These are phyloP conservation scores for Zaprionus davidi DNA, from an alignment of 1,140 invertebrate genomes.

Conservation along the genomic window DNA sequence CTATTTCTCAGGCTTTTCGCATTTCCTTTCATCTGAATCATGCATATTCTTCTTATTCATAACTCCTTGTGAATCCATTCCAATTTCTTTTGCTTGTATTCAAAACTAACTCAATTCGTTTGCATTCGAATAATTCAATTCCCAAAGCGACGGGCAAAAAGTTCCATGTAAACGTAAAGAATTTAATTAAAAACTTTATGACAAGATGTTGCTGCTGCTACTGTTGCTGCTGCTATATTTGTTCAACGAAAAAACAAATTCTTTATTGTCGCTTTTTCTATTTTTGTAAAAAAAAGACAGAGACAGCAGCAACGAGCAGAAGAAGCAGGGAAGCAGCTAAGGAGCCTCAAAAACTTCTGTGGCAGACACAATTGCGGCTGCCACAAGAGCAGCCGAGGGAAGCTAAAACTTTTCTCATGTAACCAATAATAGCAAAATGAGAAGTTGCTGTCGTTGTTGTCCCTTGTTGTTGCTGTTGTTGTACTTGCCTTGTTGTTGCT, in stretches of 20 bases:
- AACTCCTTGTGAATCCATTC: constrained; percentile 9
- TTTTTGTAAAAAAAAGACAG: constrained; percentile 18
- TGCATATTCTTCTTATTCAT: neutral
- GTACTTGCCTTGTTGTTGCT: constrained; percentile 4
- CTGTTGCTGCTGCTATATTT: constrained; percentile 15
- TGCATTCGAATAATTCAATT: constrained; percentile 21
- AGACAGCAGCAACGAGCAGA: constrained; percentile 38
- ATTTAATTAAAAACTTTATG: constrained; percentile 83
- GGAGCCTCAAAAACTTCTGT: constrained; percentile 72
- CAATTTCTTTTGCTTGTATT: neutral
- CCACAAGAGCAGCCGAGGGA: constrained; percentile 21
- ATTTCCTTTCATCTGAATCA: neutral
- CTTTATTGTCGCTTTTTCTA: constrained; percentile 24
- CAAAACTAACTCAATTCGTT: constrained; percentile 39
- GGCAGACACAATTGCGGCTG: constrained; percentile 77
- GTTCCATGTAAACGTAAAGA: constrained; percentile 69
- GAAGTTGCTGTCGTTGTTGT: constrained; percentile 37
- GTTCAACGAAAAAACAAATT: constrained; percentile 36
- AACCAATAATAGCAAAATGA: constrained; percentile 77
- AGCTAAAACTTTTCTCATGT: constrained; percentile 70
- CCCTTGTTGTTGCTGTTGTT: constrained; percentile 28
- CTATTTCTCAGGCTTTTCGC: neutral
- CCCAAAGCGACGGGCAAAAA: constrained; percentile 20
- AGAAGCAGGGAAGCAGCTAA: constrained; percentile 35
- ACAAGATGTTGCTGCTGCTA: constrained; percentile 65